These are phyloP conservation scores for Phlogophora meticulosa DNA, from an alignment of 2,888 invertebrate genomes.

Conservation along the genomic window DNA sequence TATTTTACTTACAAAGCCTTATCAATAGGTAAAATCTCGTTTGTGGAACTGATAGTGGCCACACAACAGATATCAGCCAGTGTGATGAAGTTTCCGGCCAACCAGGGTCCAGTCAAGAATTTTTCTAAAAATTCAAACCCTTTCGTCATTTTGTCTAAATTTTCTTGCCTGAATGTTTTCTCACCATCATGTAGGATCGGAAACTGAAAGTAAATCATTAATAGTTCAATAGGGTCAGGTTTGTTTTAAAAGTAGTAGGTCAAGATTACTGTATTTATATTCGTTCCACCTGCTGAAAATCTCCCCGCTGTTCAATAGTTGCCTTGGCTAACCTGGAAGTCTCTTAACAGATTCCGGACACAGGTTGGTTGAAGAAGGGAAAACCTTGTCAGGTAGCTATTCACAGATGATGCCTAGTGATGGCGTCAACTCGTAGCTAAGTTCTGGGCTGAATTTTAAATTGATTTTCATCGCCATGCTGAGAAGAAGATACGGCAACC, in stretches of 20 bases:
- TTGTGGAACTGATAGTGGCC: constrained; percentile 87
- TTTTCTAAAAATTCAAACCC: constrained; percentile 85
- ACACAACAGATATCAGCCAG: constrained; percentile 92
- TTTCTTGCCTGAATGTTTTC: constrained; percentile 68
- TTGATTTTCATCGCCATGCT: no score
- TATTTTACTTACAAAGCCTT: constrained; percentile 71
- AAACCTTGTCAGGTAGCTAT: no score
- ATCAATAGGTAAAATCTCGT: constrained; percentile 76
- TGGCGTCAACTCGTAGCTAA: no score
- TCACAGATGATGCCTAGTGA: no score
- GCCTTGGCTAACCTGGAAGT: no score
- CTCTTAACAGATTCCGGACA: no score
- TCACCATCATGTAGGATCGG: constrained; percentile 72
- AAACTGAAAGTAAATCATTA: constrained; percentile 63
- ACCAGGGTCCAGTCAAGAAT: constrained; percentile 88
- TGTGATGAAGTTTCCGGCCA: constrained; percentile 91
- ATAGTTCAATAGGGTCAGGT: neutral
- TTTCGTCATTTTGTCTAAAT: constrained; percentile 69
- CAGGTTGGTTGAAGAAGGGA: no score
- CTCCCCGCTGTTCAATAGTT: no score
- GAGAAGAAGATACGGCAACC: no score
- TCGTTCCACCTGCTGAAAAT: no score
- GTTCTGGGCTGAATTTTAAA: no score
- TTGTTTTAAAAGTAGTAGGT: neutral
- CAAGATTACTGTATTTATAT: neutral